A percentile compares a stretch with the other conserved stretches of the same genome.
Evolutionary conservation across 2,113 vertebrate genomes (phyloP).

Genomic region (Istiophorus platypterus): DNA sequence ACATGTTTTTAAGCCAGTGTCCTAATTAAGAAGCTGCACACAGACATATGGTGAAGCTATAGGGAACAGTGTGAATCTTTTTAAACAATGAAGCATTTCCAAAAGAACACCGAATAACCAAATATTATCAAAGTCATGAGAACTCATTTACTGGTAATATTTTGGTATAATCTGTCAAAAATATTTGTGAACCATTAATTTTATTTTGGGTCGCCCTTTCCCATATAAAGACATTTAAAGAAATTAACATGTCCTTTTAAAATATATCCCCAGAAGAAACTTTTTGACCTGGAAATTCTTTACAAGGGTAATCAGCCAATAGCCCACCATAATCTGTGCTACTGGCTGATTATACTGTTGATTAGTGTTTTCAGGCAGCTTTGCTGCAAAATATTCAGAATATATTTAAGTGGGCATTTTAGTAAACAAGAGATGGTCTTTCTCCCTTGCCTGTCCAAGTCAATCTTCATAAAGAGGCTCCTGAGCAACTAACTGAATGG

Average conservation of each 20-base stretch:
- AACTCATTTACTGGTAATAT: neutral
- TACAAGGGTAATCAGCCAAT: no score
- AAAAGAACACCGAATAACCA: no score
- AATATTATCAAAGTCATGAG: neutral
- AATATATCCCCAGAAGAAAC: neutral
- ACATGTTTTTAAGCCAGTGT: neutral
- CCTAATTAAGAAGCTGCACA: no score
- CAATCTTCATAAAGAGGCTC: constrained; percentile 53
- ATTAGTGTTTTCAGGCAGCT: neutral
- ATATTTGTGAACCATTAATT: neutral
- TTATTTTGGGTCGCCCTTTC: neutral
- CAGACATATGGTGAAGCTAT: no score
- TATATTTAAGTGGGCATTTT: constrained; percentile 8
- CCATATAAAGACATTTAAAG: neutral
- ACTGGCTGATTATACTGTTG: neutral
- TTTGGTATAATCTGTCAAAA: neutral
- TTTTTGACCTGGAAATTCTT: neutral
- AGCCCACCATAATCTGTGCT: no score
- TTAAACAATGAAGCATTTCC: no score
- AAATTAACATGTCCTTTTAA: neutral
- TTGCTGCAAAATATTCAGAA: neutral
- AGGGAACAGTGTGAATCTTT: no score
- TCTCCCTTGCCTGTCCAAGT: constrained; percentile 30
- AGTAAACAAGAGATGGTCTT: neutral
- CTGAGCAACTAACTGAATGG: constrained; percentile 69